phyloP scores from a whole-genome alignment of 1,140 invertebrate genomes.

The Oreohelix idahoensis region DNA sequence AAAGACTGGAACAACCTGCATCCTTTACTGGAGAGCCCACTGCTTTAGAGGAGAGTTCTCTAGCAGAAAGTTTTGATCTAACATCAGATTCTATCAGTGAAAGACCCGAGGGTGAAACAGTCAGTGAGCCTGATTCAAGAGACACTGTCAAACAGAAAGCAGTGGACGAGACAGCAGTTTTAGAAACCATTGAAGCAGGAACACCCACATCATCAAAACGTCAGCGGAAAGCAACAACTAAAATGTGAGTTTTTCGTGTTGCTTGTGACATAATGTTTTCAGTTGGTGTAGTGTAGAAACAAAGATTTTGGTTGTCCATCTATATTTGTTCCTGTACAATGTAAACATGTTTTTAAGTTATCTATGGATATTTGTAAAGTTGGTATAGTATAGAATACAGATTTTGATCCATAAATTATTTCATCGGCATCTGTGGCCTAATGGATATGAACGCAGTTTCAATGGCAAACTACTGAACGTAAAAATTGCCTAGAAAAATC shows the following conservation, averaged over 20 bases:
- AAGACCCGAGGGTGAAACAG: not conserved
- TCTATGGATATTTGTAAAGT: too few relatives aligned
- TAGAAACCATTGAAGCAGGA: not conserved
- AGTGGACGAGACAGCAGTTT: not conserved
- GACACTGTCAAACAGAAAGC: not conserved
- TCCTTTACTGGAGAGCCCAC: not conserved
- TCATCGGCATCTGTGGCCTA: too few relatives aligned
- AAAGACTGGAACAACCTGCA: not conserved
- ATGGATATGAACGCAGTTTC: too few relatives aligned
- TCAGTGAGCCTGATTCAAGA: not conserved
- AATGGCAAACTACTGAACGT: too few relatives aligned
- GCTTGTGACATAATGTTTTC: too few relatives aligned
- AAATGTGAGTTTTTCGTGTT: conserved; percentile 17
- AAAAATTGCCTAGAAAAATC: too few relatives aligned
- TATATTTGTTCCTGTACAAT: too few relatives aligned
- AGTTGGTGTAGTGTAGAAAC: too few relatives aligned
- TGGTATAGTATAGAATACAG: too few relatives aligned
- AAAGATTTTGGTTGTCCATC: too few relatives aligned
- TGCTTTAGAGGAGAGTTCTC: not conserved
- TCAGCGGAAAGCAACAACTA: conserved; percentile 12
- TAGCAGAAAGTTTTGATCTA: not conserved
- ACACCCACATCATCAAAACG: not conserved
- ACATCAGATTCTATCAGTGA: not conserved
- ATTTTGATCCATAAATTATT: too few relatives aligned
- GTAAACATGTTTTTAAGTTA: too few relatives aligned